Base-by-base conservation (phyloP, 2,797 vertebrate species). In the Hydrolagus colliei region DNA sequence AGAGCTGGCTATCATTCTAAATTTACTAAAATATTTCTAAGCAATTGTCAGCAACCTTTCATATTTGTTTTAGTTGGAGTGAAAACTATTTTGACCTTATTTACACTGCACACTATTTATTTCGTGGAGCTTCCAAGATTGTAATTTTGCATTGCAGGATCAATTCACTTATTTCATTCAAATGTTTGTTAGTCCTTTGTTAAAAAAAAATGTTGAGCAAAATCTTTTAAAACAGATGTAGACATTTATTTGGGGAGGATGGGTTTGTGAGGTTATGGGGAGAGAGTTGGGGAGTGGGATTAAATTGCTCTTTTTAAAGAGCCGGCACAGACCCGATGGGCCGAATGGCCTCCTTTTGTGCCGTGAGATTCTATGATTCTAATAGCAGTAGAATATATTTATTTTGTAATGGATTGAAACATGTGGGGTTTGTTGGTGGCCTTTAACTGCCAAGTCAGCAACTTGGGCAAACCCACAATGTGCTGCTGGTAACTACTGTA, bases 361-460 rank as follows among this genome's bases (percentile, higher is more conserved):
- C 27, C 27, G 27, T 27, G 27, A 27, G 27, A 27, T 27, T 27
- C 27, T 27, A 27, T 27, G 27, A 27, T 27, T 27, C 27, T 74
- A 41, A 41, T 77, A 32, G 18, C 13, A 20, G 63, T 67, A 82
- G 78, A 71, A 84, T 84, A 18, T 35, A 84, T 84, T 84, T 84
- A 63, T 65, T 84, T 71, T 71, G n/a, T 32, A 41, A 63, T 65
- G 79, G 79, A 84, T 68, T 63, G 27, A 35, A 84, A 35, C 79
- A 84, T 84, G 63, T 68, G 16, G 27, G 65, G 79, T 71, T 27
- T 68, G 79, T 71, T 84, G 52, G 77, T 80, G 77, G 65, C 65
- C 77, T 27, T 20, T 9, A 63, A 84, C 63, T 14, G 10, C 14
- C 78, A 82, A 35, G 9, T 9, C 13, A 27, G 62, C 79, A 71